These are phyloP conservation scores for Cyclophora albipunctata DNA, from an alignment of 2,888 invertebrate genomes.

Conservation along the genomic window DNA sequence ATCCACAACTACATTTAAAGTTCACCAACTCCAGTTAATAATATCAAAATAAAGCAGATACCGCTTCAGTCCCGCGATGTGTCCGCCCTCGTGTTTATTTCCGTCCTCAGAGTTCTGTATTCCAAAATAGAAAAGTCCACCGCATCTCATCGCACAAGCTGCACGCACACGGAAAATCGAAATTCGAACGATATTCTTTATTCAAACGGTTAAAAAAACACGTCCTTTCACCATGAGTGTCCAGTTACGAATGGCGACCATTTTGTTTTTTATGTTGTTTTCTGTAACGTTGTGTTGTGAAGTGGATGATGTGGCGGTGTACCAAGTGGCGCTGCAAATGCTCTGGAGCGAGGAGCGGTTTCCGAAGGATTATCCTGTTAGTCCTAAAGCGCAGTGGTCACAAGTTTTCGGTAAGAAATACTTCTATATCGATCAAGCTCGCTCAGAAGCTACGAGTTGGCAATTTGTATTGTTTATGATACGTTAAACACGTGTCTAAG, in stretches of 20 bases:
- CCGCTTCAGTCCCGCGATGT: conserved; percentile 37
- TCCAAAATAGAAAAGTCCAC: conserved; percentile 72
- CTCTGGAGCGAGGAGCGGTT: conserved; percentile 91
- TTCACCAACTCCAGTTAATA: conserved; percentile 15
- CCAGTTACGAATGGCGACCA: conserved; percentile 46
- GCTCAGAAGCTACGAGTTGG: background rate
- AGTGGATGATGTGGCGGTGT: conserved; percentile 87
- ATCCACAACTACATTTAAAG: conserved; percentile 7
- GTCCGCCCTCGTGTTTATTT: conserved; percentile 62
- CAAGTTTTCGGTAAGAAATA: conserved; percentile 87
- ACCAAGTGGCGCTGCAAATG: conserved; percentile 89
- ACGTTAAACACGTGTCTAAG: too few species aligned
- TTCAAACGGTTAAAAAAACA: conserved; percentile 9
- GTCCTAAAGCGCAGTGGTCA: conserved; percentile 95
- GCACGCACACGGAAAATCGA: conserved; percentile 48
- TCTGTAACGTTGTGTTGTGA: conserved; percentile 71
- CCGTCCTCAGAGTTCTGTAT: conserved; percentile 47
- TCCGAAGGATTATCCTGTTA: conserved; percentile 90
- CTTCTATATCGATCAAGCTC: background rate
- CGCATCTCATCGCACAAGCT: conserved; percentile 46
- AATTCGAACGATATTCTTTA: conserved; percentile 15
- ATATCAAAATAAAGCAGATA: conserved; percentile 35
- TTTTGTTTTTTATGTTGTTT: conserved; percentile 47
- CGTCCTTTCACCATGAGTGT: conserved; percentile 42
- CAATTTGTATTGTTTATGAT: too few species aligned